These are phyloP conservation scores for Virgularia gustaviana DNA, from an alignment of 92 coral and sea anemone species.

Conservation along the genomic window DNA sequence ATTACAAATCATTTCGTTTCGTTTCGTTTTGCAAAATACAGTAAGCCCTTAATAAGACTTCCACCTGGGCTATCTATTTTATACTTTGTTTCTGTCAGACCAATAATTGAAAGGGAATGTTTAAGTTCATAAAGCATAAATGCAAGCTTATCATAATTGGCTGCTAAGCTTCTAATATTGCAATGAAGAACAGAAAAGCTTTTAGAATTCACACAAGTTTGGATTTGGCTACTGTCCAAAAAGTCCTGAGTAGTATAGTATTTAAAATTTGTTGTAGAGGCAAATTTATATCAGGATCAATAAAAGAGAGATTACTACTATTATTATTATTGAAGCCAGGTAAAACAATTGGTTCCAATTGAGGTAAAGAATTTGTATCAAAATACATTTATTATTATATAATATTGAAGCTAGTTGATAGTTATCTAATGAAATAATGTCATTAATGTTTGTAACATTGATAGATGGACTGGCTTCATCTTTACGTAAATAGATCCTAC, in stretches of 20 bases:
- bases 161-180: constrained; percentile 49
- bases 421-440: not conserved
- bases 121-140: constrained; percentile 37
- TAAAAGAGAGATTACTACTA: not conserved
- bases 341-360: not conserved
- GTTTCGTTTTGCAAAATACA: too few relatives aligned
- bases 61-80: constrained; percentile 7
- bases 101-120: constrained; percentile 37
- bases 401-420: not conserved
- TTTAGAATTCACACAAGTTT: constrained; percentile 18
- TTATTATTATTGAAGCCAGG: not conserved
- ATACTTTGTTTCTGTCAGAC: constrained; percentile 41
- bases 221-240: constrained; percentile 11
- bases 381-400: not conserved
- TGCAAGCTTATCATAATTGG: constrained; percentile 40
- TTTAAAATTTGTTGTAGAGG: constrained; percentile 33
- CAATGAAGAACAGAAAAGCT: constrained; percentile 38
- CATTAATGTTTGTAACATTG: not conserved
- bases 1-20: too few relatives aligned
- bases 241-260: constrained; percentile 44
- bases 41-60: too few relatives aligned
- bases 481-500: not conserved
- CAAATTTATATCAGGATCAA: constrained; percentile 36
- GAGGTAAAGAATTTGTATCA: constrained; percentile 1
- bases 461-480: constrained; percentile 1